Evolutionary conservation across 1,140 invertebrate genomes (phyloP).

Genomic region (Carposina sasakii): DNA sequence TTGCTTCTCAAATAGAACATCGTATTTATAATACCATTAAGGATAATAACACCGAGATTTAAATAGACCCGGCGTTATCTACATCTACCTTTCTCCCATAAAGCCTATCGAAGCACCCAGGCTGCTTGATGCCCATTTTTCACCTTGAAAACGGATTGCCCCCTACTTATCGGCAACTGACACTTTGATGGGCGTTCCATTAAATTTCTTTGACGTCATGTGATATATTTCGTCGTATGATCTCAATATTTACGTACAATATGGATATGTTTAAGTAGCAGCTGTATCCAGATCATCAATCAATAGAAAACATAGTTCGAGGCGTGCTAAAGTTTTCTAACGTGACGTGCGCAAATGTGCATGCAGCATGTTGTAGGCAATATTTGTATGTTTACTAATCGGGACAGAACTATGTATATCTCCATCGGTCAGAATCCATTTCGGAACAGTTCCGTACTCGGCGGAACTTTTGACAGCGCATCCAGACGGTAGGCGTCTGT

Average conservation of each 20-base stretch:
- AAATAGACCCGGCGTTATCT: no score
- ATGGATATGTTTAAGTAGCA: no score
- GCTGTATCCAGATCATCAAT: no score
- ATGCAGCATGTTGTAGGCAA: no score
- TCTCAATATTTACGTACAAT: no score
- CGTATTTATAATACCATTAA: not conserved
- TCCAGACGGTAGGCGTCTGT: conserved; percentile 18
- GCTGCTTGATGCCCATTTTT: conserved; percentile 13
- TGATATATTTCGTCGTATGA: no score
- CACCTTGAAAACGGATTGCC: conserved; percentile 18
- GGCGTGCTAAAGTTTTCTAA: no score
- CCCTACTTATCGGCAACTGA: conserved; percentile 18
- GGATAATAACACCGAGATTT: not conserved
- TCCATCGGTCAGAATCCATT: not conserved
- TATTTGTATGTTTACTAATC: no score
- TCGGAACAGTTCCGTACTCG: conserved; percentile 1
- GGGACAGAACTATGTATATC: no score
- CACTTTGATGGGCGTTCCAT: conserved; percentile 26
- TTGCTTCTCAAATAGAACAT: not conserved
- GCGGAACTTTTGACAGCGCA: conserved; percentile 29
- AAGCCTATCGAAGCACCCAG: no score
- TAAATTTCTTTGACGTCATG: conserved; percentile 23
- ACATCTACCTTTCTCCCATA: not conserved
- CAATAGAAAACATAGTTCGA: no score
- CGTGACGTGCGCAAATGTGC: no score